Base-by-base conservation (phyloP, 2,113 vertebrate species). In the Grantiella picta region DNA sequence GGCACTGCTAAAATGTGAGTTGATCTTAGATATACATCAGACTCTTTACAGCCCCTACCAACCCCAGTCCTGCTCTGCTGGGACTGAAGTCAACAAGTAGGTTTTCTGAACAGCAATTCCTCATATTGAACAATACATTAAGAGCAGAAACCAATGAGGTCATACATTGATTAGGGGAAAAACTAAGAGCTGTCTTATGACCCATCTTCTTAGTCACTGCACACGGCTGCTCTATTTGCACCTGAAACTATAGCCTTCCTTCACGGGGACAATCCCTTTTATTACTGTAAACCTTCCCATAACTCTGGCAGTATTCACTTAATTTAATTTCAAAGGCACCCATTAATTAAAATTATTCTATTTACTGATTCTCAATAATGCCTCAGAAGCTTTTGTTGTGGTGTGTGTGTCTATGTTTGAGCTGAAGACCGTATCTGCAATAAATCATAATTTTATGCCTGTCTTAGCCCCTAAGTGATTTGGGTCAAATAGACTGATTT, bases 361-460 rank as follows among this genome's bases (percentile, higher is more conserved):
- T 89, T 86, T 96, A 68, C 60, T 59, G 64, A 70, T 93, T 93
- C 45, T 86, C 84, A 91, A 75, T 83, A 90, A 87, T 65, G 50
- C 22, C 52, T 82, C 49, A 79, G 42, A 95, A 96, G 82, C 45
- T 90, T 75, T 89, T 56, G 57, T 86, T 91, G 71, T 88, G 61
- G 40, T 50, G 18, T 76, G 63, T 59, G 42, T 86, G 40, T 88
- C 63, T 82, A 4, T 66, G 18, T 92, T 94, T 72, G 8, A 64
- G 81, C 87, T 77, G 50, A 68, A 57, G 35, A 44, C 22, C 1
- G 0, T 50, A 90, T 40, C 68, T 64, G 61, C 52, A 83, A 90
- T 94, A 92, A 96, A 97, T 96, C 89, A 90, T 75, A 18, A 89
- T 95, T 96, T 96, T 96, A 92, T 94, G 86, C 91, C 44, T 96